These are phyloP conservation scores for Epinotia ramella DNA, from an alignment of 2,888 invertebrate genomes.

Conservation along the genomic window DNA sequence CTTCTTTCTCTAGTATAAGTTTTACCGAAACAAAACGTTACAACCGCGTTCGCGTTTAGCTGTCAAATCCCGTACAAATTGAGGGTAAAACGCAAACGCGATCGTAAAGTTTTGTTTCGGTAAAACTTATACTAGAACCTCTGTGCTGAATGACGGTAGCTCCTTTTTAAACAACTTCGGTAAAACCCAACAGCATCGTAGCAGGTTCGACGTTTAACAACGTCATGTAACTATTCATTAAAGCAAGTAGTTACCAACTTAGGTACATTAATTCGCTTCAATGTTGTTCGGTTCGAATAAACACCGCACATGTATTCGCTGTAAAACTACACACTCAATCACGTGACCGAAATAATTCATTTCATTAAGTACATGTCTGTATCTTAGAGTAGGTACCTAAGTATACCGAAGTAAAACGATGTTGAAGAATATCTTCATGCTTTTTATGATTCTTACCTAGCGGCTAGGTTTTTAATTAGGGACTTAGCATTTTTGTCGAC, in stretches of 20 bases:
- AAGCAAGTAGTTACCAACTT: background rate
- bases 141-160: no score
- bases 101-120: no score
- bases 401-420: background rate
- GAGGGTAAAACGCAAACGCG: no score
- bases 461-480: constrained; percentile 2
- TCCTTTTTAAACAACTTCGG: no score
- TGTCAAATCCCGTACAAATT: no score
- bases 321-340: constrained; percentile 35
- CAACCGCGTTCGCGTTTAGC: no score
- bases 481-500: constrained; percentile 5
- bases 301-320: constrained; percentile 21
- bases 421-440: background rate
- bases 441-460: background rate
- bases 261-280: constrained; percentile 32
- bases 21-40: no score
- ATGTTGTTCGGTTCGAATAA: constrained; percentile 27
- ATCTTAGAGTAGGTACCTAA: background rate
- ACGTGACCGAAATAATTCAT: constrained; percentile 38
- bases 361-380: constrained; percentile 5
- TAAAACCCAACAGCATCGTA: no score
- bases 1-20: no score
- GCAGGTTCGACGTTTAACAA: no score
- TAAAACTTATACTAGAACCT: no score
- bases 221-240: no score